Evolutionary conservation across 2,113 vertebrate genomes (phyloP), one percentile per base, ranked within the genome.

Genomic region (Ochotona princeps): DNA sequence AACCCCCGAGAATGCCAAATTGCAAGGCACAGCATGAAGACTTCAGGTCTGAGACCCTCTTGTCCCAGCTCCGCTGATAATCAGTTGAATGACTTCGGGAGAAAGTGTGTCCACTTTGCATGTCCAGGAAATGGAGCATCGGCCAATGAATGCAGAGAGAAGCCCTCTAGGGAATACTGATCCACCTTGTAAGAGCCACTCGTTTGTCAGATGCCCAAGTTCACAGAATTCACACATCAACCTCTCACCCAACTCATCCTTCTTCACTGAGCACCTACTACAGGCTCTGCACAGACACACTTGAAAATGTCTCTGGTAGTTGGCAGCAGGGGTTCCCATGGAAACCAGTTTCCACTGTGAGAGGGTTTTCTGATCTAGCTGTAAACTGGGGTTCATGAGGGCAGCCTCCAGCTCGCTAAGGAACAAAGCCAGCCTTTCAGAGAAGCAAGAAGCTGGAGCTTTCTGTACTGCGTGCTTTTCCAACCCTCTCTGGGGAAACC

Each of bases 391-490:
- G 91, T 96, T 85, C 88, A 57, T 75, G 75, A 94, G 83, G 72
- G 74, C 74, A 92, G 57, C 23, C 25, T 93, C 83, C 51, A 69
- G 84, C 70, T 49, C 51, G 57, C 93, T 88, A 54, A 76, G 75
- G 87, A 93, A 95, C 91, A 97, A 94, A 95, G 91, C 83, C 83
- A 87, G 65, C 74, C 74, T 94, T 96, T 97, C 93, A 94, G 2
- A 87, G 69, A 44, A 79, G n/a, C 2, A 20, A 83, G 82, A 73
- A 65, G 76, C 74, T 93, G 32, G 35, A 0, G 6, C 79, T 57
- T 17, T 57, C 54, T 54, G 74, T 70, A 72, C 88, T 25, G 0
- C 51, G 63, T 78, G 93, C 70, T 95, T 93, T 89, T 65, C 69
- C 69, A 94, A 51, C 44, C 92, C 94, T 67, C 84, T 93, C 65